Conservation (phyloP, 2,888 invertebrate genomes). For the Athalia circularis region DNA sequence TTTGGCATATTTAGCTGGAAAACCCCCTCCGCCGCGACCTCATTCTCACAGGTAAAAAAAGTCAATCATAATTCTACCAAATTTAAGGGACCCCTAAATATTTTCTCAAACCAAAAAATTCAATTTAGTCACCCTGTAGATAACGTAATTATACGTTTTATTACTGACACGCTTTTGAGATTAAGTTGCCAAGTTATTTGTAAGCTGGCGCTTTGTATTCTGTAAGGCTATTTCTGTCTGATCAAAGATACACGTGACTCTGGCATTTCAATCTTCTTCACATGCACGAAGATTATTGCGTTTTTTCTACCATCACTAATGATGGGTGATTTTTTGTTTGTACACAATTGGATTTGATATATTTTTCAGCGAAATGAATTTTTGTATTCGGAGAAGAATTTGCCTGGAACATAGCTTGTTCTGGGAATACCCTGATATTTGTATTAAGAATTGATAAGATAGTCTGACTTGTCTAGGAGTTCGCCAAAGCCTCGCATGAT, state of each 20-base stretch:
- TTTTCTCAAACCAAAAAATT: too few species aligned
- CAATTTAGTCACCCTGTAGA: too few species aligned
- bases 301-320: slow-evolving; percentile 34
- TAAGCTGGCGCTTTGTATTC: neutral
- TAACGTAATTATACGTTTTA: neutral
- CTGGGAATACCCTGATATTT: too few species aligned
- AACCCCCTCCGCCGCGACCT: slow-evolving; percentile 79
- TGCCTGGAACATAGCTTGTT: too few species aligned
- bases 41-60: slow-evolving; percentile 75
- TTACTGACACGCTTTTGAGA: neutral
- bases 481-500: slow-evolving; percentile 76
- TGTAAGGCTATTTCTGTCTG: neutral
- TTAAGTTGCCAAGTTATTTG: slow-evolving; percentile 29
- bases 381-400: too few species aligned
- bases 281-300: neutral
- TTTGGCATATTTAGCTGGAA: slow-evolving; percentile 85
- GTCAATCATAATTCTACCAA: neutral
- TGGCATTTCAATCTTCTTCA: slow-evolving; percentile 44
- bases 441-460: too few species aligned
- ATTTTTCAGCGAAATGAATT: too few species aligned
- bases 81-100: neutral
- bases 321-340: neutral
- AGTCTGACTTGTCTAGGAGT: slow-evolving; percentile 67
- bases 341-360: too few species aligned
- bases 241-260: slow-evolving; percentile 22